Evolutionary conservation across 1,140 invertebrate species (phyloP).

Genomic region (Periplaneta americana): DNA sequence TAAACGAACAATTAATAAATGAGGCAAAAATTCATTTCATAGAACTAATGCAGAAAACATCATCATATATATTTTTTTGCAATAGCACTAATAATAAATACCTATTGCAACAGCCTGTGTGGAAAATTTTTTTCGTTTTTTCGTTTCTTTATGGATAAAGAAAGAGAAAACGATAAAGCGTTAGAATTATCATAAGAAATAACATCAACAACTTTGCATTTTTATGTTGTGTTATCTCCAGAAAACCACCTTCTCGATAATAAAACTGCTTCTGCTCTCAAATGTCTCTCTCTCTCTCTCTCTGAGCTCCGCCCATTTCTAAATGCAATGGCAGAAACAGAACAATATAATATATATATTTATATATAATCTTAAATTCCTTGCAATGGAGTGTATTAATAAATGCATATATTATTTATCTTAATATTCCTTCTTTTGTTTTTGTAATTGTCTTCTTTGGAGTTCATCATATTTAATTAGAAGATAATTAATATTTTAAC

Average conservation of each 20-base stretch:
- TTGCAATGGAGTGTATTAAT: constrained; percentile 10
- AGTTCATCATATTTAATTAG: constrained; percentile 14
- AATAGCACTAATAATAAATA: constrained; percentile 9
- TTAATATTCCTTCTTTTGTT: constrained; percentile 3
- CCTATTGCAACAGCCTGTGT: constrained; percentile 10
- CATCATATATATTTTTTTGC: not conserved
- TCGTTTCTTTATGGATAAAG: constrained; percentile 8
- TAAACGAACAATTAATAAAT: constrained; percentile 1
- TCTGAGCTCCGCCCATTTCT: not conserved
- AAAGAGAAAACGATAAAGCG: constrained; percentile 13
- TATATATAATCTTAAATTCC: constrained; percentile 9
- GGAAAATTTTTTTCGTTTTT: constrained; percentile 8
- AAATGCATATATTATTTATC: constrained; percentile 8
- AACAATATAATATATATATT: constrained; percentile 11
- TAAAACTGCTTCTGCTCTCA: constrained; percentile 1
- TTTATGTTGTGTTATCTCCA: not conserved
- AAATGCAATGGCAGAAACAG: constrained; percentile 1
- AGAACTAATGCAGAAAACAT: not conserved
- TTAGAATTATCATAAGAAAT: constrained; percentile 14
- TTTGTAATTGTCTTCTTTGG: constrained; percentile 5
- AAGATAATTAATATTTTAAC: constrained; percentile 7
- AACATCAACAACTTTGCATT: constrained; percentile 4
- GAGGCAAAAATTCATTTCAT: constrained; percentile 2
- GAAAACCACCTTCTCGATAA: not conserved
- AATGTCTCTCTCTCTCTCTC: not conserved